These are phyloP conservation scores for Erpetoichthys calabaricus DNA, from an alignment of 2,797 vertebrate species.

Conservation along the genomic window DNA sequence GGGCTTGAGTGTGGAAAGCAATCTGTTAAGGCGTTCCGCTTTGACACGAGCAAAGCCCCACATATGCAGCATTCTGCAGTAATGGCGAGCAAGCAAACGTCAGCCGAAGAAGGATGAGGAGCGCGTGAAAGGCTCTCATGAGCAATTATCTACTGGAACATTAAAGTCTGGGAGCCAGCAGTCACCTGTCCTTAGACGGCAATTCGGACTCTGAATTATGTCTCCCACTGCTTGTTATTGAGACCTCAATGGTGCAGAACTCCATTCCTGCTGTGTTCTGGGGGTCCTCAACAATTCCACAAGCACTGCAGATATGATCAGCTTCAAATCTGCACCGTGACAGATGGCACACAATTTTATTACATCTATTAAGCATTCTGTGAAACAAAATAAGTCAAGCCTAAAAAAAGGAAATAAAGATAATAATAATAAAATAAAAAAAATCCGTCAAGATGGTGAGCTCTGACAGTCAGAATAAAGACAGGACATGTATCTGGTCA, in stretches of 20 bases:
- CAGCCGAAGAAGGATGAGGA: no score
- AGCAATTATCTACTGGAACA: not conserved
- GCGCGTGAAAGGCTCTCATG: not conserved
- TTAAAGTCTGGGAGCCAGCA: not conserved
- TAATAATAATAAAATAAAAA: no score
- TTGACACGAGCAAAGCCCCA: no score
- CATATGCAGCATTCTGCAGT: no score
- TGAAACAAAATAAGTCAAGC: no score
- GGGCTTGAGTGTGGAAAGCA: no score
- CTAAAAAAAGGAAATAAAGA: not conserved
- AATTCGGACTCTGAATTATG: not conserved
- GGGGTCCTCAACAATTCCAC: constrained; percentile 3
- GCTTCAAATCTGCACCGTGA: constrained; percentile 14
- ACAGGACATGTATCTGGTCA: no score
- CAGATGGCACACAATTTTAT: constrained; percentile 17
- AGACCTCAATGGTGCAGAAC: constrained; percentile 16
- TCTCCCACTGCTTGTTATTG: not conserved
- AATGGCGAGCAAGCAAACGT: no score
- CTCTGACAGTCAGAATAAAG: no score
- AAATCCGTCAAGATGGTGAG: no score
- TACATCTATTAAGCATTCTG: constrained; percentile 20
- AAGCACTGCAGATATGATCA: constrained; percentile 6
- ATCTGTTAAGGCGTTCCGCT: no score
- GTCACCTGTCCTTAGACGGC: not conserved
- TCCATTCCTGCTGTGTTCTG: constrained; percentile 7